Evolutionary conservation across 2,888 invertebrate genomes (phyloP).

Genomic region (Caenorhabditis sp.): DNA sequence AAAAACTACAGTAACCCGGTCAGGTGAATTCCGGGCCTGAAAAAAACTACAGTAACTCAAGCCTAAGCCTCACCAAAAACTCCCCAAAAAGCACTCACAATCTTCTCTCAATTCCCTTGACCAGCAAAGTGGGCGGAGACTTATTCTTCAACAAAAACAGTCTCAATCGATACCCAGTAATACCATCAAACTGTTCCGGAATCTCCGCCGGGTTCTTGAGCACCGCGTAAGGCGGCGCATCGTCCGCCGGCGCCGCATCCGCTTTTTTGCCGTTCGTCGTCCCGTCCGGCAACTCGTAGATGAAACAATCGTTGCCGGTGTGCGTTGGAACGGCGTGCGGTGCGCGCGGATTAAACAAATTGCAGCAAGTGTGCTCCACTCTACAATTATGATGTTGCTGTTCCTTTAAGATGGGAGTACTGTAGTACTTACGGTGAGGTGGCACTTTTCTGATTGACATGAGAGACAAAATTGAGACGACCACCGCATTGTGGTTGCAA

Average conservation of each 20-base stretch:
- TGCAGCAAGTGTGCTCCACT: slow-evolving; percentile 68
- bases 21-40: no score
- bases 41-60: no score
- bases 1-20: no score
- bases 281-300: slow-evolving; percentile 69
- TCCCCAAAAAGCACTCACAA: no score
- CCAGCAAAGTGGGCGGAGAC: slow-evolving; percentile 68
- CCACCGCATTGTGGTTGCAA: slow-evolving; percentile 68
- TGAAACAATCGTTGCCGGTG: slow-evolving; percentile 69
- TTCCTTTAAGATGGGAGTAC: background rate
- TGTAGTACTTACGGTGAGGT: slow-evolving; percentile 60
- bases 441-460: slow-evolving; percentile 62
- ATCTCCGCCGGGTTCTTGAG: slow-evolving; percentile 61
- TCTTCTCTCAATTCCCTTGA: slow-evolving; percentile 68
- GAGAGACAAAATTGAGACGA: slow-evolving; percentile 67
- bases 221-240: slow-evolving; percentile 40
- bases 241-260: slow-evolving; percentile 33
- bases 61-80: no score
- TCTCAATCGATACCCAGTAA: slow-evolving; percentile 65
- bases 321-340: slow-evolving; percentile 58
- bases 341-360: slow-evolving; percentile 56
- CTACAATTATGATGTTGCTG: slow-evolving; percentile 27
- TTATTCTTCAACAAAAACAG: slow-evolving; percentile 69
- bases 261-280: slow-evolving; percentile 39
- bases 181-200: slow-evolving; percentile 66